Percentiles rank a stretch among this genome's conserved stretches.
These are phyloP conservation scores for Scaptodrosophila lebanonensis DNA, from an alignment of 1,140 invertebrate genomes.

Conservation along the genomic window DNA sequence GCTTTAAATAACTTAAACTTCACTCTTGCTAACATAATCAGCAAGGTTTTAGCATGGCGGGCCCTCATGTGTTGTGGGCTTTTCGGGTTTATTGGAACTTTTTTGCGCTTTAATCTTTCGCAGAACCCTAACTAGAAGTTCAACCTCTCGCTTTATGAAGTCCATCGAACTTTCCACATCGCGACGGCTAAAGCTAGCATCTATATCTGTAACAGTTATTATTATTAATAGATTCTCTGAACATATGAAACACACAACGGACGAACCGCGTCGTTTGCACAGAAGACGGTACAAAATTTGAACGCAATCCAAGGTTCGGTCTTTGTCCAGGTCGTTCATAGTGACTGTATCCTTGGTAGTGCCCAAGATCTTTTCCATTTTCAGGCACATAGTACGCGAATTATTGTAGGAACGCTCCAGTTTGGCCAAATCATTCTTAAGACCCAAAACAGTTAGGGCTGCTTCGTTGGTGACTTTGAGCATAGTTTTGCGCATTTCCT, in stretches of 20 bases:
- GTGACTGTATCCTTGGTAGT: constrained; percentile 47
- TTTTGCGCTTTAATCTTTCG: too few relatives aligned
- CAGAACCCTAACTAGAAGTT: constrained; percentile 18
- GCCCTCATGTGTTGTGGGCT: too few relatives aligned
- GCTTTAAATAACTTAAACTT: too few relatives aligned
- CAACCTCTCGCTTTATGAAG: constrained; percentile 39
- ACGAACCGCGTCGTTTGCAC: constrained; percentile 50
- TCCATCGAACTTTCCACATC: constrained; percentile 31
- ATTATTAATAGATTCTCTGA: not conserved
- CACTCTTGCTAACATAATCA: too few relatives aligned
- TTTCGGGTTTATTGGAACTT: too few relatives aligned
- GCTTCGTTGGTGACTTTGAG: constrained; percentile 56
- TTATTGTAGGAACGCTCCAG: constrained; percentile 57
- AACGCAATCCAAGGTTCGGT: constrained; percentile 51
- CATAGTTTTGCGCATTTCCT: constrained; percentile 55
- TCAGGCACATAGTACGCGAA: constrained; percentile 41
- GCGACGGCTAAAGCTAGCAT: constrained; percentile 12
- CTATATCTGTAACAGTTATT: constrained; percentile 16
- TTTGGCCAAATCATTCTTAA: constrained; percentile 61
- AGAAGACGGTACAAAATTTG: constrained; percentile 45
- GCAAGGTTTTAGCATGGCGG: too few relatives aligned
- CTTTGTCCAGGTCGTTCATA: constrained; percentile 42
- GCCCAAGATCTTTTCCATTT: constrained; percentile 61
- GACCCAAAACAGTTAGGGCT: constrained; percentile 52
- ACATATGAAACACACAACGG: not conserved